Evolutionary conservation across 2,113 vertebrate genomes (phyloP).

Genomic region (Bubo scandiacus): DNA sequence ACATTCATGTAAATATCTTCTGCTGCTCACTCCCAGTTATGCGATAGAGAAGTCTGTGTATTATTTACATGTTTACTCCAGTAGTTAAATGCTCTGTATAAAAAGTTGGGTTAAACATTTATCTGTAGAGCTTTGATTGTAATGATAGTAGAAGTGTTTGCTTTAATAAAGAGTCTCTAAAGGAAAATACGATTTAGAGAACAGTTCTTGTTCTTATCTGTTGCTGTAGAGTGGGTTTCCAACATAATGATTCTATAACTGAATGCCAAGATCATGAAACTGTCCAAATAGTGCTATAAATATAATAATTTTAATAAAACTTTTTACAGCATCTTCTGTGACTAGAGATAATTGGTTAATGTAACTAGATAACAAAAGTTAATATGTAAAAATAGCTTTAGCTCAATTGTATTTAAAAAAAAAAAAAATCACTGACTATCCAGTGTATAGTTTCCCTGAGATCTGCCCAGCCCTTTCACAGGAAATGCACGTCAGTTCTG

Average conservation of each 20-base stretch:
- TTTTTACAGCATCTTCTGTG: background rate
- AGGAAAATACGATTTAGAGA: background rate
- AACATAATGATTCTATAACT: background rate
- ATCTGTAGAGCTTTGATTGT: background rate
- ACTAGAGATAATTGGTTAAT: background rate
- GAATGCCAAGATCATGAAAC: background rate
- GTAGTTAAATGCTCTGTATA: background rate
- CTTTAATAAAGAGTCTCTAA: background rate
- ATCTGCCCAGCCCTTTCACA: background rate
- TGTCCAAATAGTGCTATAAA: background rate
- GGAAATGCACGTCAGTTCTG: accelerated
- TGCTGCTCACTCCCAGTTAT: background rate
- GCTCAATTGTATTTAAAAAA: accelerated
- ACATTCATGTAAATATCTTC: background rate
- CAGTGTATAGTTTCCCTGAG: background rate
- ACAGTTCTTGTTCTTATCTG: background rate
- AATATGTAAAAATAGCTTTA: background rate
- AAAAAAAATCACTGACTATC: background rate
- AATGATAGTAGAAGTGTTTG: background rate
- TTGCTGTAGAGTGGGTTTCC: background rate
- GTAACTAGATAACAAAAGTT: background rate
- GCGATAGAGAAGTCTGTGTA: background rate
- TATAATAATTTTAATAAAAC: background rate
- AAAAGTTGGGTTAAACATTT: background rate
- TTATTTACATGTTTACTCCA: background rate